Evolutionary conservation across 2,113 vertebrate genomes (phyloP), one percentile per base, ranked within the genome.

Genomic region (Progne subis): DNA sequence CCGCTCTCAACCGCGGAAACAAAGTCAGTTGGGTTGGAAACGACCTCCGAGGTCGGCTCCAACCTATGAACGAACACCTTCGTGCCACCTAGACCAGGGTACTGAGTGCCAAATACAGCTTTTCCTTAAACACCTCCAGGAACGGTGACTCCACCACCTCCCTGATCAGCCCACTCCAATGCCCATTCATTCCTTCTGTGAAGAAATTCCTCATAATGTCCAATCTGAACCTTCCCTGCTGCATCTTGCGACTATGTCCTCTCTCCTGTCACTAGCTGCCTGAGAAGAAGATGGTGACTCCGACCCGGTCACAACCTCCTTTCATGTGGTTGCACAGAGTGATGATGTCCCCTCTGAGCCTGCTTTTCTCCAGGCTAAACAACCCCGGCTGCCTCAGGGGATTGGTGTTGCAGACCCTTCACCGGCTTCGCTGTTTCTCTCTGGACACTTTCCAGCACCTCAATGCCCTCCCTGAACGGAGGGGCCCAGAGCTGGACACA

Each of bases 11-110:
- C 34, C 2, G 2, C 21, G 2, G 47, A 21, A 32, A 21, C 41
- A 0, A 28, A 1, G 24, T 7, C 20, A 2, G 0, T 2, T 0
- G 9, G 11, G 6, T 8, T 14, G 52, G 31, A 12, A 59, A 32
- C 21, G 44, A 31, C 2, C 25, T 14, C 31, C 44, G 15, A 14
- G 25, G 15, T 9, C 39, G 18, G 29, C 28, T 28, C 2, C 39
- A 3, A 12, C 12, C n/a, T 24, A 0, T 12, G 74, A 19, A 37
- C 3, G 18, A 61, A 9, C 55, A 16, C 1, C 23, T 2, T 18
- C 28, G 3, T 8, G 74, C 19, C 47, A 29, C 5, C 18, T 17
- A 29, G 28, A n/a, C 14, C 64, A 1, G 6, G 64, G 18, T 39
- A 16, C 39, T 46, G 2, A 39, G 39, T 28, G 63, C 55, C 47